Evolutionary conservation across 2,113 vertebrate genomes (phyloP).

Genomic region (Nesogale talazaci): DNA sequence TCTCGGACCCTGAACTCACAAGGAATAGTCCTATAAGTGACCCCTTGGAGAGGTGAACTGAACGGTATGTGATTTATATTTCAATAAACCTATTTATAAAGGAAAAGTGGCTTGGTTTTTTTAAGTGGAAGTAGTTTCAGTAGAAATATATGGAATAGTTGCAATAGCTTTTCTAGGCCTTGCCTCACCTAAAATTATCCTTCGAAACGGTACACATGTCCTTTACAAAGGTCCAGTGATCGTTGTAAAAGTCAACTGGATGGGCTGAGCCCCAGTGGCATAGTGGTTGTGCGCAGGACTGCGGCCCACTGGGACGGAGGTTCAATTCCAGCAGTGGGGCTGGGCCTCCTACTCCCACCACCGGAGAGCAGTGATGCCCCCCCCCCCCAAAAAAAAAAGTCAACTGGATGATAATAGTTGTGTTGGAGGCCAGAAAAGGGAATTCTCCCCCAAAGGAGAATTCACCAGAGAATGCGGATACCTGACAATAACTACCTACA

Average conservation of each 20-base stretch:
- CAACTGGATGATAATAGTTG: neutral
- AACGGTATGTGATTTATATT: neutral
- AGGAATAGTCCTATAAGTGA: neutral
- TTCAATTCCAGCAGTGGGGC: too few relatives aligned
- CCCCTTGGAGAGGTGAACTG: neutral
- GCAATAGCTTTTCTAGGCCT: too few relatives aligned
- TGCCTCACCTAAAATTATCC: neutral
- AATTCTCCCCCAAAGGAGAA: neutral
- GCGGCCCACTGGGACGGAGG: too few relatives aligned
- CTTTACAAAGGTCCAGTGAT: neutral
- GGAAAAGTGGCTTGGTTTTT: neutral
- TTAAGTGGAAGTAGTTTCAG: neutral
- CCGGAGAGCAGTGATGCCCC: too few relatives aligned
- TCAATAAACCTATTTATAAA: neutral
- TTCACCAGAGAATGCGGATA: neutral
- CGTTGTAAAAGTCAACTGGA: neutral
- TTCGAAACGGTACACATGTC: neutral
- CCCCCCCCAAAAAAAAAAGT: too few relatives aligned
- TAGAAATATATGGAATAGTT: neutral
- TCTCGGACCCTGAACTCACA: neutral
- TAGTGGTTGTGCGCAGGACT: too few relatives aligned
- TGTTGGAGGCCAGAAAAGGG: neutral
- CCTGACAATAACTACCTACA: neutral
- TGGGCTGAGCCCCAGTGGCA: too few relatives aligned
- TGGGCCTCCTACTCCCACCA: too few relatives aligned